Evolutionary conservation across 2,888 invertebrate species (phyloP), one percentile per base, ranked within the genome.

Genomic region (Halictus ligatus): DNA sequence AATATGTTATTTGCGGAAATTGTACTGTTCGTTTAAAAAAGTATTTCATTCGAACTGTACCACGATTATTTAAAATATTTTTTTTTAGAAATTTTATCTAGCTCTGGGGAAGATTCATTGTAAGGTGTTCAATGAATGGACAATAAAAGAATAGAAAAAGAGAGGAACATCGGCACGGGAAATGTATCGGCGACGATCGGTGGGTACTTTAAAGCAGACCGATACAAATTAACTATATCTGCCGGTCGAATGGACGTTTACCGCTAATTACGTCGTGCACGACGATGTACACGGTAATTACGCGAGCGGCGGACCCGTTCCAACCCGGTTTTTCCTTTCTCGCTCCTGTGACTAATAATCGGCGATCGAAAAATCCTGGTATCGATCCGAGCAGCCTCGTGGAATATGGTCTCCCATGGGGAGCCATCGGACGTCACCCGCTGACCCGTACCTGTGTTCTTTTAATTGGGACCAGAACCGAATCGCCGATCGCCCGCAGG

Each of bases 401-500:
- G 91, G 92, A 90, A 90, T 89, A 88, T 79, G 54, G 54, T 54
- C 54, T 91, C 90, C 89, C 90, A 91, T 82, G 89, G 90, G 84
- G 85, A 77, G 83, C 87, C 83, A 88, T 82, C 78, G 83, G 81
- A 84, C 86, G 90, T 92, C 92, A 91, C 93, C 93, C 92, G 93
- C 94, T 94, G 94, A 94, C 91, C 93, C 86, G 90, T 92, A 92
- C 91, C 92, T 92, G 92, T 94, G 92, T 94, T 94, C 92, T 92
- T 94, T 94, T 94, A 94, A 95, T 95, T 95, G 95, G 94, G 92
- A 93, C 91, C 93, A 90, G 93, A 94, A 92, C 94, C 92, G 92
- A 94, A 93, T 92, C 90, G 90, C 75, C 93, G 92, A 94, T 93
- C 93, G 92, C 89, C 92, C 92, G 93, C 94, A 93, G 94, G 94